Evolutionary conservation across 2,113 vertebrate genomes (phyloP), one percentile per base, ranked within the genome.

Genomic region (Dipodomys stephensi): DNA sequence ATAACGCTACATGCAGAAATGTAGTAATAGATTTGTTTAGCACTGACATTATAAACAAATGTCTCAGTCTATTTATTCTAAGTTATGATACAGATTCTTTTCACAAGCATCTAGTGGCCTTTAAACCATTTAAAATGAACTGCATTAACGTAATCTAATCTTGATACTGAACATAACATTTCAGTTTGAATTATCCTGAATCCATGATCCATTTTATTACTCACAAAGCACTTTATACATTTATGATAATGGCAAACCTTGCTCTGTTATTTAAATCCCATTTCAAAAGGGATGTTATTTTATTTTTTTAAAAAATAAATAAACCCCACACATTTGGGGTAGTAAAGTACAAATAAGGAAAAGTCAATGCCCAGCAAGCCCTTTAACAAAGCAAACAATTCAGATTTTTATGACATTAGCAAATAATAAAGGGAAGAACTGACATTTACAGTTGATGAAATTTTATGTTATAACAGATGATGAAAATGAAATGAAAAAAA

Each of bases 361-460:
- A 98, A 98, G 97, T 98, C 98, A 98, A 93, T 97, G 97, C 97
- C 97, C 97, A 97, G 96, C 97, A 98, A 98, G 98, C 97, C 98
- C 98, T 98, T 98, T 98, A 98, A 98, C 98, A 98, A 98, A 98
- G 98, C 98, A 98, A 98, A 98, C 98, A 98, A 98, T 98, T 97
- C 97, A 96, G 96, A 97, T 98, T 98, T 98, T 98, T 98, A 98
- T 98, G 98, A 98, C 98, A 98, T 98, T 98, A 98, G 98, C 98
- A 98, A 98, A 98, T 98, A 98, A 98, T 98, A 98, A 98, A 98
- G 97, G 97, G 98, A 98, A 98, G 98, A 98, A 97, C 97, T 98
- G 98, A 99, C 98, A 98, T 98, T 99, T 99, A 98, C 98, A 98
- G 98, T 98, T 98, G 98, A 98, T 98, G 98, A 98, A 98, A 98